Conservation (phyloP, 1,140 invertebrate genomes). For the Panagrolaimus sp. region DNA sequence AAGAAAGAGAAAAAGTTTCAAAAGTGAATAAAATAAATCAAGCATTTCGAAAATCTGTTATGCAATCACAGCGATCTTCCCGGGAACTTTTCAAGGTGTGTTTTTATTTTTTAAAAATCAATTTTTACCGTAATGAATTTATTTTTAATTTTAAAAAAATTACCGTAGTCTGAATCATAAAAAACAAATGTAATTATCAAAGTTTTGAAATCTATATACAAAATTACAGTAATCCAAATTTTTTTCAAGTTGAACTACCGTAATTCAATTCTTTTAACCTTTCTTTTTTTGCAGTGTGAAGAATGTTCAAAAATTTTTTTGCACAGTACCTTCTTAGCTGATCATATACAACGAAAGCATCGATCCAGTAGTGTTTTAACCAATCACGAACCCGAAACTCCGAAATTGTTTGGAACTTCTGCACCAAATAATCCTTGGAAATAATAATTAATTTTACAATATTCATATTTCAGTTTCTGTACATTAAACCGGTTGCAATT, state of each 20-base stretch:
- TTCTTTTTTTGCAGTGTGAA: neutral
- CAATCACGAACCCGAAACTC: neutral
- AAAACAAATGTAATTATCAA: no score
- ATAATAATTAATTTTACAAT: neutral
- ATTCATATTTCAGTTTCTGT: neutral
- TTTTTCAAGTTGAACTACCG: neutral
- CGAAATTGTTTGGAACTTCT: neutral
- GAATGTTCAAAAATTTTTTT: conserved; percentile 14
- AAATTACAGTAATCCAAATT: neutral
- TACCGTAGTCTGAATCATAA: no score
- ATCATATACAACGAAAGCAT: conserved; percentile 15
- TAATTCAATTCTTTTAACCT: neutral
- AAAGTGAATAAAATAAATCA: conserved; percentile 12
- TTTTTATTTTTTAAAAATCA: neutral
- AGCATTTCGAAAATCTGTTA: conserved; percentile 4
- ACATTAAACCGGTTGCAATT: neutral
- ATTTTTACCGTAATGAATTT: no score
- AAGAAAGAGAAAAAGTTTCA: conserved; percentile 5
- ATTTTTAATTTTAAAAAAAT: no score
- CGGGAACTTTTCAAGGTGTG: conserved; percentile 15
- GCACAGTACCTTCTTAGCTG: neutral
- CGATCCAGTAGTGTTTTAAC: neutral
- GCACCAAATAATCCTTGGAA: neutral
- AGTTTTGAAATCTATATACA: neutral
- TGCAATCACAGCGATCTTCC: neutral